Conservation (phyloP, 2,888 invertebrate species). For the Tinea pellionella region DNA sequence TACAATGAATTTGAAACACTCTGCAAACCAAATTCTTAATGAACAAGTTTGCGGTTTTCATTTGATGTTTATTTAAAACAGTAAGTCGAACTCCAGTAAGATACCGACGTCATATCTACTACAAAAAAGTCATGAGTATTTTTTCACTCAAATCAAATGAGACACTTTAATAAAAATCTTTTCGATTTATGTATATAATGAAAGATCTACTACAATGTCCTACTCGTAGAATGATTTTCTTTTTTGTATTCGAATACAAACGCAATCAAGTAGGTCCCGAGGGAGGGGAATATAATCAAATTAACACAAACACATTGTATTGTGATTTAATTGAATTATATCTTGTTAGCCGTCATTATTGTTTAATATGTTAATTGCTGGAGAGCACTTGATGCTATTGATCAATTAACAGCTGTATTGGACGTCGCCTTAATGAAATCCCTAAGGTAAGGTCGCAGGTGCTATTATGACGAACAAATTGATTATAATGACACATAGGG, state of each 20-base stretch:
- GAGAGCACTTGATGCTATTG: neutral
- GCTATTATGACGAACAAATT: too few species aligned
- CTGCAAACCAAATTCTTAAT: slow-evolving; percentile 16
- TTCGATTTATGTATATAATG: too few species aligned
- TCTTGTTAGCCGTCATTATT: neutral
- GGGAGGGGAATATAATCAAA: neutral
- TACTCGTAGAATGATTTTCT: too few species aligned
- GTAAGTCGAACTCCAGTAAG: too few species aligned
- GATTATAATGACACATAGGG: too few species aligned
- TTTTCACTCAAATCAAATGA: too few species aligned
- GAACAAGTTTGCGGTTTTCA: neutral
- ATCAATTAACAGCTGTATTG: neutral
- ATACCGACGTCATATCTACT: too few species aligned
- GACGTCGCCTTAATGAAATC: neutral
- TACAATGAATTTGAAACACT: slow-evolving; percentile 14
- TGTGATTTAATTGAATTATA: neutral
- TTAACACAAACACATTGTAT: neutral
- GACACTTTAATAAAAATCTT: too few species aligned
- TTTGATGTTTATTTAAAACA: too few species aligned
- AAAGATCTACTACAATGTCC: too few species aligned
- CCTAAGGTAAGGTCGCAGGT: neutral
- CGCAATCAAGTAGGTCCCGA: neutral
- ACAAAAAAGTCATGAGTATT: too few species aligned
- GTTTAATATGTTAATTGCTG: slow-evolving; percentile 2
- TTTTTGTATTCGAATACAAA: neutral